A percentile compares a stretch with the other conserved stretches of the same genome.
phyloP scores from a whole-genome alignment of 2,888 invertebrate genomes.

The Psylliodes chrysocephalus region DNA sequence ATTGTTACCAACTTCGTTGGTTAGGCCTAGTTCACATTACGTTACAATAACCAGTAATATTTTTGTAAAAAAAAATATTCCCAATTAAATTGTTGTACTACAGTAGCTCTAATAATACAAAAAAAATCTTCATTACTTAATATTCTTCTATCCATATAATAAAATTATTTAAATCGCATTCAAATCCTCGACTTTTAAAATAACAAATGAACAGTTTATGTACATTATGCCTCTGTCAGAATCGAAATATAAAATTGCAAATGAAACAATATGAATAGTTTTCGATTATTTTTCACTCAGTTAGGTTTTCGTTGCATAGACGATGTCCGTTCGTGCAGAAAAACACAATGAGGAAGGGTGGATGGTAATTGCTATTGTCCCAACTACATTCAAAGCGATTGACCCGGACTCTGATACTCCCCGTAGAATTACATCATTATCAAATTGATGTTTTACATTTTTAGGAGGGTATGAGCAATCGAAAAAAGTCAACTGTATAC shows the following conservation, averaged over 20 bases:
- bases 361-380: constrained; percentile 58
- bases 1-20: no score
- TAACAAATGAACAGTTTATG: neutral
- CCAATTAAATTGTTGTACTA: no score
- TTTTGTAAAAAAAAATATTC: no score
- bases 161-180: no score
- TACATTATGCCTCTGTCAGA: neutral
- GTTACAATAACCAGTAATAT: no score
- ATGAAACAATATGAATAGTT: constrained; percentile 59
- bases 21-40: no score
- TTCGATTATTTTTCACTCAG: constrained; percentile 58
- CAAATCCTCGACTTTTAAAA: neutral
- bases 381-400: constrained; percentile 59
- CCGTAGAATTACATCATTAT: constrained; percentile 39
- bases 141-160: no score
- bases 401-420: constrained; percentile 52
- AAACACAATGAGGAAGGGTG: constrained; percentile 59
- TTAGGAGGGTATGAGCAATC: constrained; percentile 11
- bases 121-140: no score
- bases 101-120: no score
- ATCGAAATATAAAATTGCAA: constrained; percentile 48
- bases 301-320: constrained; percentile 53
- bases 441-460: constrained; percentile 32
- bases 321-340: constrained; percentile 56
- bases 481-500: constrained; percentile 8